These are phyloP conservation scores for Pteruthius melanotis DNA, from an alignment of 2,113 vertebrate species.

Conservation along the genomic window DNA sequence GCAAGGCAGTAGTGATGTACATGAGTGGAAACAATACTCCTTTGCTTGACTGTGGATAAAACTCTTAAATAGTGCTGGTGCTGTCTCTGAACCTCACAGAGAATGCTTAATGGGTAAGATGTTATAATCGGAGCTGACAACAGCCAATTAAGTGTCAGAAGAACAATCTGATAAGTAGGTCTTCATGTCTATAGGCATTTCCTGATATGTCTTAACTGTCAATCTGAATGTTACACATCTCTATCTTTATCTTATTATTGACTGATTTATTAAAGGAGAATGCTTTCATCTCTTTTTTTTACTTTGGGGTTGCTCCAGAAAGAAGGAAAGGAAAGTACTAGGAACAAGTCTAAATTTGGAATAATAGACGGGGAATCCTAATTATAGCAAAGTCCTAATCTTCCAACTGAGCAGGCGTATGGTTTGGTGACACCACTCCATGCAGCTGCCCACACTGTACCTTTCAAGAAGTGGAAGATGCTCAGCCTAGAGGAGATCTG, in stretches of 20 bases:
- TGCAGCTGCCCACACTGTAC: neutral
- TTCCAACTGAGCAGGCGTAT: neutral
- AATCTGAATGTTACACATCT: slow-evolving; percentile 59
- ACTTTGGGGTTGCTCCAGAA: slow-evolving; percentile 11
- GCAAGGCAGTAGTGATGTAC: neutral
- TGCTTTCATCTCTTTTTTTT: neutral
- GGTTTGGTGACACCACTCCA: neutral
- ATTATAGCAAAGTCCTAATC: slow-evolving; percentile 18
- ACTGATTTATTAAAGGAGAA: slow-evolving; percentile 39
- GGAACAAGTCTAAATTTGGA: slow-evolving; percentile 40
- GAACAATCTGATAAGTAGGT: slow-evolving; percentile 60
- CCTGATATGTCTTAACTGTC: slow-evolving; percentile 62
- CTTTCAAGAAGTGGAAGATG: neutral
- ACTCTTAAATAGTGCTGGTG: slow-evolving; percentile 6
- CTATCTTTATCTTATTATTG: slow-evolving; percentile 52
- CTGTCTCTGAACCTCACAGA: neutral
- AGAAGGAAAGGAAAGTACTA: neutral
- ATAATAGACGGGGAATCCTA: slow-evolving; percentile 25
- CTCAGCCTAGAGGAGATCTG: slow-evolving; percentile 76
- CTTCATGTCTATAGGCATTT: slow-evolving; percentile 64
- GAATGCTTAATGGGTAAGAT: neutral
- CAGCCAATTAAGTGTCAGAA: slow-evolving; percentile 63
- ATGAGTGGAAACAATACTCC: neutral
- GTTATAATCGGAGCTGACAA: slow-evolving; percentile 44
- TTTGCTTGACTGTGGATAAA: neutral